These are phyloP conservation scores for Synaphobranchus kaupii DNA, from an alignment of 2,797 vertebrate species.

Conservation along the genomic window DNA sequence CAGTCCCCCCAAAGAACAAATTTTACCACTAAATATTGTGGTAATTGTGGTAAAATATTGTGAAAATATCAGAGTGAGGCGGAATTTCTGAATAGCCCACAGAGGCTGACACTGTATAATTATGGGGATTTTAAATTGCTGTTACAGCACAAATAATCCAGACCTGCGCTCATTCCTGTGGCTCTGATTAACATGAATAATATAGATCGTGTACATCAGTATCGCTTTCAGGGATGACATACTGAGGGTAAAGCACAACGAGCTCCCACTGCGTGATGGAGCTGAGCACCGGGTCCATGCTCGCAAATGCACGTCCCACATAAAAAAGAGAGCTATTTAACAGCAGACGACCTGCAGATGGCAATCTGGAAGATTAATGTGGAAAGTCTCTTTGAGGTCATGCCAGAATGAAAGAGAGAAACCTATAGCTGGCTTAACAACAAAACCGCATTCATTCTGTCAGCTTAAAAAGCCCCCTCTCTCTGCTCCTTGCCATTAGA, in stretches of 20 bases:
- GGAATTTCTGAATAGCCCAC: conserved; percentile 59
- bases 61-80: conserved; percentile 59
- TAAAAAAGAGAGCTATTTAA: not conserved
- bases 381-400: not conserved
- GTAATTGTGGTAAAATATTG: conserved; percentile 16
- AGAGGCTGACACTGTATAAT: conserved; percentile 66
- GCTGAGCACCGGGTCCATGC: not conserved
- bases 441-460: not conserved
- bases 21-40: conserved; percentile 51
- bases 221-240: not conserved
- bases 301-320: not conserved
- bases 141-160: conserved; percentile 70
- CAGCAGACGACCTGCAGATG: not conserved
- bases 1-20: not conserved
- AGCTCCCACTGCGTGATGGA: not conserved
- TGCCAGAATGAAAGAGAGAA: not conserved
- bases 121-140: conserved; percentile 66
- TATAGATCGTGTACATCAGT: not conserved
- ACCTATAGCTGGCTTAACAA: not conserved
- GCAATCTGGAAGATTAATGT: not conserved
- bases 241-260: not conserved
- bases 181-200: conserved; percentile 37
- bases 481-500: not conserved
- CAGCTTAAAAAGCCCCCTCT: not conserved
- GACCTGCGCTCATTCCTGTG: conserved; percentile 56